Conservation (phyloP, 2,888 invertebrate species). For the Stramonita haemastoma region DNA sequence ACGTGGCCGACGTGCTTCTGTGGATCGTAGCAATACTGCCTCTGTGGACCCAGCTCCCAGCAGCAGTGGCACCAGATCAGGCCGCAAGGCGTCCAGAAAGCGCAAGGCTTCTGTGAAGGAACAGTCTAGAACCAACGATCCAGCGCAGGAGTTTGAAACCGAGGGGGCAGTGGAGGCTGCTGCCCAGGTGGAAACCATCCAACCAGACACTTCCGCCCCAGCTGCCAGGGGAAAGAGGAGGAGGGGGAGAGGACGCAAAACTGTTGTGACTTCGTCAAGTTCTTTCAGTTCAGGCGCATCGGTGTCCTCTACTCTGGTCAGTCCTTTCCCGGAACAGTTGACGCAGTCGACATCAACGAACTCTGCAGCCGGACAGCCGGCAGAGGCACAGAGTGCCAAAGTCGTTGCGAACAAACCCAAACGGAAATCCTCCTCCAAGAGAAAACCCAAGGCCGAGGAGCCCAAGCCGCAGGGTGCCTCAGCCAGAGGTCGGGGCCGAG, state of each 20-base stretch:
- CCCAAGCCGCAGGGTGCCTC: constrained; percentile 18
- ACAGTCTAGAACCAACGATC: background rate
- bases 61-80: constrained; percentile 2
- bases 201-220: background rate
- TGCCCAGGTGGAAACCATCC: background rate
- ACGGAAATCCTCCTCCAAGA: constrained; percentile 41
- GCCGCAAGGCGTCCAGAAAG: constrained; percentile 40
- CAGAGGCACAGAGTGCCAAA: background rate
- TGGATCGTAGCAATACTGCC: background rate
- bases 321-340: background rate
- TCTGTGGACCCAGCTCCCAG: constrained; percentile 18
- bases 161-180: constrained; percentile 13
- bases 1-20: constrained; percentile 1
- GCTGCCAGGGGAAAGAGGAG: background rate
- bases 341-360: background rate
- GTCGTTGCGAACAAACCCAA: constrained; percentile 33
- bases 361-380: background rate
- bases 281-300: constrained; percentile 15
- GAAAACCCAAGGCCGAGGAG: constrained; percentile 37
- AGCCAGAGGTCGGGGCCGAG: constrained; percentile 17
- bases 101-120: constrained; percentile 23
- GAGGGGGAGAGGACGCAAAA: background rate
- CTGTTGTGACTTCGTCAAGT: background rate
- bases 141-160: background rate
- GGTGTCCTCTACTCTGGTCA: background rate